phyloP scores from a whole-genome alignment of 2,888 invertebrate genomes.

The Hoplodrina ambigua region DNA sequence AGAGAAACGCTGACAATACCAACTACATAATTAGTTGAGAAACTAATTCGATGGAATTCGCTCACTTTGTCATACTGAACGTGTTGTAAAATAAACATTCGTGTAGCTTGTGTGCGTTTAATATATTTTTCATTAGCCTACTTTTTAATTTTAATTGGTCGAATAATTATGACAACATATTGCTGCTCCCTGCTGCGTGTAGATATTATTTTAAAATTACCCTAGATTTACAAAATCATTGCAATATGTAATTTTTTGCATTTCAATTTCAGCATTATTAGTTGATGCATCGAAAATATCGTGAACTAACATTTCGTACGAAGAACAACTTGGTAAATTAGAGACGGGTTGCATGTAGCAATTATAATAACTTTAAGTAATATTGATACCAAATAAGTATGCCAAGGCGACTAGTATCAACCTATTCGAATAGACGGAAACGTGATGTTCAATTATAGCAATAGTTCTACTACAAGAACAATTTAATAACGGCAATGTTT shows the following conservation, averaged over 20 bases:
- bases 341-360: constrained; percentile 58
- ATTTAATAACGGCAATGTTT: constrained; percentile 69
- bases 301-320: constrained; percentile 18
- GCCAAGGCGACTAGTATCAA: constrained; percentile 82
- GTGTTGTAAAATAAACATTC: constrained; percentile 48
- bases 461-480: constrained; percentile 59
- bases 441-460: constrained; percentile 82
- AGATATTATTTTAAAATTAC: not conserved
- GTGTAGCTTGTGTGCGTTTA: constrained; percentile 28
- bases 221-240: not conserved
- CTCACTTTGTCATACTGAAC: constrained; percentile 42
- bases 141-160: constrained; percentile 42
- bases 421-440: constrained; percentile 81
- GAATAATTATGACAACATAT: constrained; percentile 31
- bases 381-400: constrained; percentile 82
- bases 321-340: constrained; percentile 43
- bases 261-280: not conserved
- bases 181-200: constrained; percentile 13
- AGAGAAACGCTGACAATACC: constrained; percentile 57
- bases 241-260: not conserved
- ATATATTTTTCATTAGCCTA: constrained; percentile 41
- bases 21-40: constrained; percentile 32
- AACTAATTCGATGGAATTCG: constrained; percentile 55
- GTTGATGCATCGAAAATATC: constrained; percentile 17
- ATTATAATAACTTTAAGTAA: constrained; percentile 70